Percentiles rank a stretch among this genome's conserved stretches.
Evolutionary conservation across 2,797 vertebrate species (phyloP).

Genomic region (Eulemur albifrons): DNA sequence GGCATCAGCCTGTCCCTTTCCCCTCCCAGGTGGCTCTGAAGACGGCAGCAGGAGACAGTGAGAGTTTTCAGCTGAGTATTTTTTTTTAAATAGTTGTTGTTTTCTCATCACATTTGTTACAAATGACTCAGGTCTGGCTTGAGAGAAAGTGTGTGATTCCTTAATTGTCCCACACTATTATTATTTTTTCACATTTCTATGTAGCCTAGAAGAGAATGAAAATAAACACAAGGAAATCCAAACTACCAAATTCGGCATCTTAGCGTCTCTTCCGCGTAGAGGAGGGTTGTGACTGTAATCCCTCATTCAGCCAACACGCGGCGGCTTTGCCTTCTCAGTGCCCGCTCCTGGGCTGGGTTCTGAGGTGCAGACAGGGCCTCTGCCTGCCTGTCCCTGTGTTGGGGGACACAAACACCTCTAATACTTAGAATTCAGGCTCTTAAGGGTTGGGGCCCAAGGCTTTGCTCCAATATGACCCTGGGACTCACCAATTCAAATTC

Average conservation of each 20-base stretch:
- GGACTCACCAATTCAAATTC: neutral
- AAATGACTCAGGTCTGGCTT: slow-evolving; percentile 49
- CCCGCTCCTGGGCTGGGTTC: neutral
- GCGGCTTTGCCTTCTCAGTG: neutral
- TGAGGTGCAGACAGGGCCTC: neutral
- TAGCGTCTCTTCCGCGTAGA: neutral
- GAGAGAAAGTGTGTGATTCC: slow-evolving; percentile 42
- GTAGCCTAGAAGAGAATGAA: slow-evolving; percentile 22
- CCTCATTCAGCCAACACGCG: neutral
- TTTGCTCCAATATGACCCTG: neutral
- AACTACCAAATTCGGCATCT: neutral
- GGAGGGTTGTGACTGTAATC: neutral
- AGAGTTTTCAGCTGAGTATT: neutral
- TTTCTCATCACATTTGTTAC: slow-evolving; percentile 49
- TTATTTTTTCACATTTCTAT: slow-evolving; percentile 19
- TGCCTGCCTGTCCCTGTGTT: neutral
- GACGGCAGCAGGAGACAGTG: neutral
- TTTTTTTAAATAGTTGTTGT: neutral
- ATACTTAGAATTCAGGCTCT: neutral
- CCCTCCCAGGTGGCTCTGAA: neutral
- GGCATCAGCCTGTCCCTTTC: neutral
- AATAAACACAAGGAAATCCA: slow-evolving; percentile 40
- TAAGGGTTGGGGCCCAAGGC: neutral
- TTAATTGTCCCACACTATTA: slow-evolving; percentile 28
- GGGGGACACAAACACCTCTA: neutral